These are phyloP conservation scores for Mimas tiliae DNA, from an alignment of 2,888 invertebrate species.

Conservation along the genomic window DNA sequence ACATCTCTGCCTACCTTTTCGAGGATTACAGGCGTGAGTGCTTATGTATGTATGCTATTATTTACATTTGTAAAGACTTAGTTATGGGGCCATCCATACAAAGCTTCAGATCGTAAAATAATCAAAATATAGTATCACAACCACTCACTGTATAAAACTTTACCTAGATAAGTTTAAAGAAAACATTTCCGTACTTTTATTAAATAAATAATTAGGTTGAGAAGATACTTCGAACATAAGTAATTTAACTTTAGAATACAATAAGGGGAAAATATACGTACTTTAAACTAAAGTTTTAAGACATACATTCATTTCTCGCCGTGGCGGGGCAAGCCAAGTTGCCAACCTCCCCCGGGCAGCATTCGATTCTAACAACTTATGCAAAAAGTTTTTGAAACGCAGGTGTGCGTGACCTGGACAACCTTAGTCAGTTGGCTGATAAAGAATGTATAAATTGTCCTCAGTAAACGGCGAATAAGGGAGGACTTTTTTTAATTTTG, in stretches of 20 bases:
- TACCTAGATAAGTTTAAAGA: neutral
- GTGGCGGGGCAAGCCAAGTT: neutral
- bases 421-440: neutral
- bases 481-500: neutral
- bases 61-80: no score
- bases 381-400: conserved; percentile 8
- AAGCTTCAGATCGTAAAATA: neutral
- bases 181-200: neutral
- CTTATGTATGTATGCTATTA: no score
- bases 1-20: no score
- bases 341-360: neutral
- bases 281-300: neutral
- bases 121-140: neutral
- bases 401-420: neutral
- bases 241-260: conserved; percentile 8
- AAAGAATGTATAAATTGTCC: neutral
- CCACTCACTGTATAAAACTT: no score
- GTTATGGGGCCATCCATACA: no score
- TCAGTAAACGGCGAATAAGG: neutral
- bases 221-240: neutral
- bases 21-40: no score
- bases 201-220: neutral
- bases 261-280: neutral
- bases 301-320: neutral
- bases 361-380: conserved; percentile 19